Conservation (phyloP, 2,797 vertebrate species). For the Anguilla megastoma region DNA sequence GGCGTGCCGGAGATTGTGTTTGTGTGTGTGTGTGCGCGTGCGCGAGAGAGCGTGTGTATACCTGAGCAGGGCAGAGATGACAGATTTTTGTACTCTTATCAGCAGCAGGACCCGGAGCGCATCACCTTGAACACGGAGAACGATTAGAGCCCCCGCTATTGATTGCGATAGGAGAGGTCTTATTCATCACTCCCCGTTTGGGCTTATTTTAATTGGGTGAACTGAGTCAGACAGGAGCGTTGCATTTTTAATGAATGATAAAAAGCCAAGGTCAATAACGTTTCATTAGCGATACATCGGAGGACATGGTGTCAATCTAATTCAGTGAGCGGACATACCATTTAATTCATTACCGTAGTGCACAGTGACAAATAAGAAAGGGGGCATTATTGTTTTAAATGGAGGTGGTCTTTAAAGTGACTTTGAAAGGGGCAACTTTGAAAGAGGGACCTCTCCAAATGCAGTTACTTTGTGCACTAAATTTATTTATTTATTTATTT, state of each 20-base stretch:
- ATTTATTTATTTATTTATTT: no score
- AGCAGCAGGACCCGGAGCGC: not conserved
- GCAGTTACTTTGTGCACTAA: not conserved
- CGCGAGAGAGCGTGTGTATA: not conserved
- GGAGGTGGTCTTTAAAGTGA: not conserved
- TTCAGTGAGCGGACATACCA: not conserved
- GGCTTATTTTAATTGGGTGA: constrained; percentile 10
- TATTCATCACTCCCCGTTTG: not conserved
- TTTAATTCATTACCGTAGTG: constrained; percentile 13
- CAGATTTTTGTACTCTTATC: not conserved
- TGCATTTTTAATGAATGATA: constrained; percentile 15
- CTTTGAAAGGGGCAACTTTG: not conserved
- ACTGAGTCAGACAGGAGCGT: not conserved
- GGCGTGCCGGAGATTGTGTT: not conserved
- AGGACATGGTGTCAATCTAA: not conserved
- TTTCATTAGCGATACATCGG: constrained; percentile 16
- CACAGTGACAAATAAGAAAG: not conserved
- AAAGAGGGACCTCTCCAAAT: not conserved
- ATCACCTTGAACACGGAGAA: not conserved
- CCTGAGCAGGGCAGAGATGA: not conserved
- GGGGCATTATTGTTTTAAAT: not conserved
- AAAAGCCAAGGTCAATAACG: constrained; percentile 17
- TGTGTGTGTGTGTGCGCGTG: constrained; percentile 8
- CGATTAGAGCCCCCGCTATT: not conserved
- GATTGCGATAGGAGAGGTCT: constrained; percentile 3